These are phyloP conservation scores for Diorhabda elongata DNA, from an alignment of 1,140 invertebrate species.

Conservation along the genomic window DNA sequence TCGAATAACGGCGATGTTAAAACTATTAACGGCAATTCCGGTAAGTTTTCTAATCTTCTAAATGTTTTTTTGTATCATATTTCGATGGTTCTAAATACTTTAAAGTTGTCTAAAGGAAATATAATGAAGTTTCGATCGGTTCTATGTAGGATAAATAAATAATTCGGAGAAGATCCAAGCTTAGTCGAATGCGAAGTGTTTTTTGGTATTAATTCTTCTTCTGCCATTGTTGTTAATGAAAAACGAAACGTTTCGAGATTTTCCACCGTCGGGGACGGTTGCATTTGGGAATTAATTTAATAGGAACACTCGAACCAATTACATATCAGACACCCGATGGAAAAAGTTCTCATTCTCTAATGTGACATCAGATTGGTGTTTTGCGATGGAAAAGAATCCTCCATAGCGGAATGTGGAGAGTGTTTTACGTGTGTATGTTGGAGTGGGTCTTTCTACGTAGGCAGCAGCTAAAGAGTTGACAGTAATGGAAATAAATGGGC, in stretches of 20 bases:
- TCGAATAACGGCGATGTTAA: constrained; percentile 49
- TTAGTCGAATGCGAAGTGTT: no score
- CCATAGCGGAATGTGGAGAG: constrained; percentile 4
- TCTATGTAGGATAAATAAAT: no score
- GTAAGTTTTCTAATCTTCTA: constrained; percentile 24
- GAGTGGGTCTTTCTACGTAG: constrained; percentile 8
- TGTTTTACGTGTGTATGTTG: constrained; percentile 6
- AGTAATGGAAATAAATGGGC: constrained; percentile 54
- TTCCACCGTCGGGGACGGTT: not conserved
- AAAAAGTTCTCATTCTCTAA: constrained; percentile 29
- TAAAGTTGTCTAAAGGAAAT: no score
- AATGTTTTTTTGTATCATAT: no score
- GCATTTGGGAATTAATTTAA: constrained; percentile 2
- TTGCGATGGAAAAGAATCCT: constrained; percentile 13
- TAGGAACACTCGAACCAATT: not conserved
- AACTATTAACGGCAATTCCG: constrained; percentile 46
- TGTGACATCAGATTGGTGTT: constrained; percentile 32
- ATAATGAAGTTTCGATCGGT: no score
- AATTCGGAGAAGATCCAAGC: no score
- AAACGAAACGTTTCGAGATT: not conserved
- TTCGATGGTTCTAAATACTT: no score
- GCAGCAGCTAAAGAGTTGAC: constrained; percentile 50
- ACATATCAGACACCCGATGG: constrained; percentile 9
- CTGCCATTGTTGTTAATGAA: no score
- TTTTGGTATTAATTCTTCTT: no score